Percentiles rank a stretch among this genome's conserved stretches.
Evolutionary conservation across 2,797 vertebrate genomes (phyloP).

Genomic region (Delichon dasypus): DNA sequence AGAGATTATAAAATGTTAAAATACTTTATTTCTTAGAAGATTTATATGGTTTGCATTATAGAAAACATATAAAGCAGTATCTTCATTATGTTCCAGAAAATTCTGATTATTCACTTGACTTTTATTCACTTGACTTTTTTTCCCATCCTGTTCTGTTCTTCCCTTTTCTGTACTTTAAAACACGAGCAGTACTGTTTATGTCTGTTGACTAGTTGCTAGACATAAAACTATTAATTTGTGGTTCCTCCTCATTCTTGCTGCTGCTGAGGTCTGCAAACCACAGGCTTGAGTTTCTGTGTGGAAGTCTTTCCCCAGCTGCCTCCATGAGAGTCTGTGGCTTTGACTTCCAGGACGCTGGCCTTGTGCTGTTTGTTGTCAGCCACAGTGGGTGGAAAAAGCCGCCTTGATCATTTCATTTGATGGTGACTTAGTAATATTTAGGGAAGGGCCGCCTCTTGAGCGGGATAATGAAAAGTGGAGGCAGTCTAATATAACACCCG

Average conservation of each 20-base stretch:
- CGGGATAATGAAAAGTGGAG: neutral
- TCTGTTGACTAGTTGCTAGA: neutral
- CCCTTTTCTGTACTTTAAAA: neutral
- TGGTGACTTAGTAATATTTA: neutral
- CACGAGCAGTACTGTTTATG: neutral
- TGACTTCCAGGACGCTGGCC: neutral
- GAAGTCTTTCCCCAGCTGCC: neutral
- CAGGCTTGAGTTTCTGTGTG: neutral
- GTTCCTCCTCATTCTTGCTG: neutral
- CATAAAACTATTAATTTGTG: neutral
- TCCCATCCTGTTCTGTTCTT: neutral
- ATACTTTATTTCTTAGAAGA: neutral
- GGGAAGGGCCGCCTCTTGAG: neutral
- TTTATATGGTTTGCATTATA: neutral
- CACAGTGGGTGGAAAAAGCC: neutral
- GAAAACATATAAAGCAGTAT: neutral
- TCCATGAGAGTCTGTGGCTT: neutral
- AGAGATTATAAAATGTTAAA: slow-evolving; percentile 21
- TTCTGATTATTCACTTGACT: neutral
- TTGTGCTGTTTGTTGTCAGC: neutral
- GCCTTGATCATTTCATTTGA: neutral
- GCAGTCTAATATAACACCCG: neutral
- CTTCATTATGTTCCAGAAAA: slow-evolving; percentile 3
- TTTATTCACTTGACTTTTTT: neutral
- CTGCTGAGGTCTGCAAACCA: neutral